These are phyloP conservation scores for Epiblema foenella DNA, from an alignment of 2,888 invertebrate species.

Conservation along the genomic window DNA sequence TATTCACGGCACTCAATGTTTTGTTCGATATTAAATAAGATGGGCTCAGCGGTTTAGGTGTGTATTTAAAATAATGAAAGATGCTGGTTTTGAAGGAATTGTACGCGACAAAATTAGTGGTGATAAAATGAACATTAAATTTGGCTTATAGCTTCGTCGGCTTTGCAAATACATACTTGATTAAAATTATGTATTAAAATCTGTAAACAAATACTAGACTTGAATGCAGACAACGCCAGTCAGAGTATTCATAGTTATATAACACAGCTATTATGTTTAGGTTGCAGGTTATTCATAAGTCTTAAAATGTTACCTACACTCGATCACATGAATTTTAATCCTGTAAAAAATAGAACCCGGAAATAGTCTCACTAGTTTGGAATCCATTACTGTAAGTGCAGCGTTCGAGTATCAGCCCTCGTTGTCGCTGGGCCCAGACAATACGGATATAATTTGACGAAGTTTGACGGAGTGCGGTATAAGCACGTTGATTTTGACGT, in stretches of 20 bases:
- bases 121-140: background rate
- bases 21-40: conserved; percentile 40
- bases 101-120: background rate
- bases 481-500: conserved; percentile 29
- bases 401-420: conserved; percentile 55
- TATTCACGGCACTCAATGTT: conserved; percentile 35
- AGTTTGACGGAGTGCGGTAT: conserved; percentile 39
- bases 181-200: background rate
- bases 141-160: background rate
- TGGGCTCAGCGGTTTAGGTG: conserved; percentile 18
- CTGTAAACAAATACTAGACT: too few relatives aligned
- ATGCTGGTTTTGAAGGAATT: background rate
- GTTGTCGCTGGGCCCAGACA: conserved; percentile 51
- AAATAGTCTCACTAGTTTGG: conserved; percentile 60
- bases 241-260: too few relatives aligned
- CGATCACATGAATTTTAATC: conserved; percentile 65
- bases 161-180: background rate
- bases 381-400: conserved; percentile 75
- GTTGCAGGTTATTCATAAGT: background rate
- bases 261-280: too few relatives aligned
- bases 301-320: background rate
- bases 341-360: conserved; percentile 59
- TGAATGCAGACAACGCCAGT: too few relatives aligned
- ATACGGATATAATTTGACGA: conserved; percentile 45
- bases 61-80: conserved; percentile 13